Percentiles rank a stretch among this genome's conserved stretches.
These are phyloP conservation scores for Ammospiza nelsoni DNA, from an alignment of 2,113 vertebrate genomes.

Conservation along the genomic window DNA sequence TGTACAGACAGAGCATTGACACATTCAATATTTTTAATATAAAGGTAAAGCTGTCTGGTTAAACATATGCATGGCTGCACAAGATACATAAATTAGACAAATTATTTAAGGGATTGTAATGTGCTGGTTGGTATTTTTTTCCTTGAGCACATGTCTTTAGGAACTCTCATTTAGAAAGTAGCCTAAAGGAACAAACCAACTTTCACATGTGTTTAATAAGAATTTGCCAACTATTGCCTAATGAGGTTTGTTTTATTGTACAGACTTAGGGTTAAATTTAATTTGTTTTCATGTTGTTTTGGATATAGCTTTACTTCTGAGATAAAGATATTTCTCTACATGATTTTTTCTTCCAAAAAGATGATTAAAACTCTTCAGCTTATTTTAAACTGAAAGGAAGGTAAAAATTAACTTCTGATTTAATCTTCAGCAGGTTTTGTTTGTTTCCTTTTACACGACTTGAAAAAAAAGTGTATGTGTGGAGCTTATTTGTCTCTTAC, in stretches of 20 bases:
- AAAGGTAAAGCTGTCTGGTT: not conserved
- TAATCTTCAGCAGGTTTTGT: accelerated
- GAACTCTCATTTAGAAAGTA: not conserved
- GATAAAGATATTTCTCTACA: not conserved
- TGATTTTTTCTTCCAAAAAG: not conserved
- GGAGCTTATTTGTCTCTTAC: not conserved
- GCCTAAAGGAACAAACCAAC: not conserved
- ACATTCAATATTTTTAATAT: not conserved
- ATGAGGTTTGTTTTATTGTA: not conserved
- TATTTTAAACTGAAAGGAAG: not conserved
- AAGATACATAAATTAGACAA: not conserved
- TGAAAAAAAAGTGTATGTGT: accelerated
- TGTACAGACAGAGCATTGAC: not conserved
- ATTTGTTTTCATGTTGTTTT: not conserved
- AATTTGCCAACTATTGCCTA: not conserved
- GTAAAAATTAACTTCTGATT: not conserved
- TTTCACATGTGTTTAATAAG: not conserved
- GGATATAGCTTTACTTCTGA: not conserved
- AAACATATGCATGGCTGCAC: not conserved
- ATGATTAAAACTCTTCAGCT: not conserved
- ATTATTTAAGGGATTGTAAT: not conserved
- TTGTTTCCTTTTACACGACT: not conserved
- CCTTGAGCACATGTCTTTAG: not conserved
- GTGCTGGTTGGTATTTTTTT: not conserved
- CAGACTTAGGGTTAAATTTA: not conserved